Conservation (phyloP, 2,797 vertebrate genomes). For the Neosilurus mollespiculum region DNA sequence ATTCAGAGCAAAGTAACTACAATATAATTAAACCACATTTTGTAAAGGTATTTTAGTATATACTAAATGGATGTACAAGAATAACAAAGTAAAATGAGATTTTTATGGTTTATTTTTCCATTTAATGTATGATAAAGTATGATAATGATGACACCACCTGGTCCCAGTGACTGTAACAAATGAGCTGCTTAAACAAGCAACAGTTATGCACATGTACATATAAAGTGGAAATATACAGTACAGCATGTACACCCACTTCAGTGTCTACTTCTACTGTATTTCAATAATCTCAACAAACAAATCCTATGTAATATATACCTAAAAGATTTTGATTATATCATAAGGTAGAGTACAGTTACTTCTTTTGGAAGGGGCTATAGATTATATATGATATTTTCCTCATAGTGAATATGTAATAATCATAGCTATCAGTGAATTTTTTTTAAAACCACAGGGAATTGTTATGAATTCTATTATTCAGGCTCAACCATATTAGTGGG, state of each 20-base stretch:
- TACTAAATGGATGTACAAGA: too few species aligned
- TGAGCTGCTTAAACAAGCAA: too few species aligned
- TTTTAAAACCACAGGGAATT: neutral
- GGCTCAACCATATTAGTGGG: slow-evolving; percentile 12
- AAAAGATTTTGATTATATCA: neutral
- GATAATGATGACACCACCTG: too few species aligned
- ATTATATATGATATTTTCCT: neutral
- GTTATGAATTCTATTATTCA: neutral
- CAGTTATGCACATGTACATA: neutral
- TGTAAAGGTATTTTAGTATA: too few species aligned
- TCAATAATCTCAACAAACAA: neutral
- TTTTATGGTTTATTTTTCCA: too few species aligned
- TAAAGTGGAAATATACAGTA: neutral
- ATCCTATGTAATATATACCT: neutral
- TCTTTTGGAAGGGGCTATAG: neutral
- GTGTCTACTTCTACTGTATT: neutral
- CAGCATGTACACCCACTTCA: too few species aligned
- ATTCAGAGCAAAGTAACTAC: too few species aligned
- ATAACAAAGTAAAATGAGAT: too few species aligned
- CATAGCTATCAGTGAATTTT: neutral
- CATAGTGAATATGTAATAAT: neutral
- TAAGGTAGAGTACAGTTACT: neutral
- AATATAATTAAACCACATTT: too few species aligned
- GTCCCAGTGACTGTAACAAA: too few species aligned
- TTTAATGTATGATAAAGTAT: too few species aligned